Percentiles rank a stretch among this genome's conserved stretches.
These are phyloP conservation scores for Nymphalis urticae DNA, from an alignment of 2,888 invertebrate genomes.

Conservation along the genomic window DNA sequence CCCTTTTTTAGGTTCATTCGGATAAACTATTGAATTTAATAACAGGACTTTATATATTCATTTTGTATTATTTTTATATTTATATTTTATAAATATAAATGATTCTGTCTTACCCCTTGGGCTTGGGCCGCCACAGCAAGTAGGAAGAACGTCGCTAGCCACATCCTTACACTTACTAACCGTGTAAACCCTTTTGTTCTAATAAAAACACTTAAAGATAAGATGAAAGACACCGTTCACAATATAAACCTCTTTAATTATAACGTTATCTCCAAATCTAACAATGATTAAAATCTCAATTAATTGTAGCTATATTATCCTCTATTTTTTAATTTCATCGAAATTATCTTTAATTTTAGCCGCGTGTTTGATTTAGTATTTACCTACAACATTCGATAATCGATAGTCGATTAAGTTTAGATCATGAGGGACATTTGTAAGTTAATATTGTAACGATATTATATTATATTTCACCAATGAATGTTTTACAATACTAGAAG, in stretches of 20 bases:
- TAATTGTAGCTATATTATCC: too few relatives aligned
- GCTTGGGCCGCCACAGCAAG: neutral
- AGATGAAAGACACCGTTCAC: neutral
- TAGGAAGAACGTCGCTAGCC: neutral
- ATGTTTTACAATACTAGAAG: too few relatives aligned
- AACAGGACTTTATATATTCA: too few relatives aligned
- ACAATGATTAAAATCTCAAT: neutral
- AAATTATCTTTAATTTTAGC: neutral
- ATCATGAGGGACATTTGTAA: neutral
- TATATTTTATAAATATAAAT: too few relatives aligned
- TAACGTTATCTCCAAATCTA: neutral
- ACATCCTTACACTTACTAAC: neutral
- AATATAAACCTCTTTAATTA: neutral
- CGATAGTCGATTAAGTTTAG: neutral
- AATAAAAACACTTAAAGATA: neutral
- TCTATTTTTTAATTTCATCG: neutral
- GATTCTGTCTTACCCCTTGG: neutral
- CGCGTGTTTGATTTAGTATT: neutral
- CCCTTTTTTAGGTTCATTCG: too few relatives aligned
- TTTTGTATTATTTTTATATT: too few relatives aligned
- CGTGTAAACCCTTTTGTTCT: neutral
- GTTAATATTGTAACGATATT: too few relatives aligned
- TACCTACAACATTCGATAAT: constrained; percentile 1
- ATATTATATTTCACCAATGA: too few relatives aligned
- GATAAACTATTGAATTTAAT: too few relatives aligned